Evolutionary conservation across 2,888 invertebrate species (phyloP).

Genomic region (Tenthredo amoena): DNA sequence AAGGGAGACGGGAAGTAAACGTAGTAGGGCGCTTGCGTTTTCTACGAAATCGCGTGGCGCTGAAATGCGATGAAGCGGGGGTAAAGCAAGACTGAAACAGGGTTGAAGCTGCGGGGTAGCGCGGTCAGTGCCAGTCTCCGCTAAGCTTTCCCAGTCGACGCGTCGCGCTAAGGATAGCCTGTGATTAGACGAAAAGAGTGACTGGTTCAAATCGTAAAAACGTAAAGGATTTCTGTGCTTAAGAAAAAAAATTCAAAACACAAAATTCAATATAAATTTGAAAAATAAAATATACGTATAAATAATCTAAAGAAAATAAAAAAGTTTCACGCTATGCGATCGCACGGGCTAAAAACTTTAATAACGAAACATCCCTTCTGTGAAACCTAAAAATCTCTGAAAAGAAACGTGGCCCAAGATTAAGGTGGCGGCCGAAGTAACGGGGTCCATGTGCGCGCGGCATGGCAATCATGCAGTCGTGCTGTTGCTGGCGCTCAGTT

Average conservation of each 20-base stretch:
- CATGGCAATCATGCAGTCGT: conserved; percentile 88
- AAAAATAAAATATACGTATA: background rate
- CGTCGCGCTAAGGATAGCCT: background rate
- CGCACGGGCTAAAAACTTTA: background rate
- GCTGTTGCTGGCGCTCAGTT: conserved; percentile 89
- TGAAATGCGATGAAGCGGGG: conserved; percentile 38
- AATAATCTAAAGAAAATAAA: background rate
- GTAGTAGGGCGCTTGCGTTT: conserved; percentile 48
- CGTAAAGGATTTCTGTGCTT: too few species aligned
- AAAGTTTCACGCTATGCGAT: conserved; percentile 1
- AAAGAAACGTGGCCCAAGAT: background rate
- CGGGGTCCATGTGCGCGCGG: conserved; percentile 60
- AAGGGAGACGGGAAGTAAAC: background rate
- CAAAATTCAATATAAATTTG: background rate
- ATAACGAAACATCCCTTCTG: background rate
- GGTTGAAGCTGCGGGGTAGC: conserved; percentile 40
- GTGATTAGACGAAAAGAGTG: background rate
- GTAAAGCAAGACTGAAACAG: conserved; percentile 4
- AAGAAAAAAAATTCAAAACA: background rate
- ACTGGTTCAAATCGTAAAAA: background rate
- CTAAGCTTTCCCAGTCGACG: conserved; percentile 18
- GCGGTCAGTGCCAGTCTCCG: conserved; percentile 42
- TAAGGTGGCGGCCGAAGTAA: conserved; percentile 3
- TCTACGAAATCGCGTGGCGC: conserved; percentile 33
- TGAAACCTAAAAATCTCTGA: background rate